Percentiles rank a stretch among this genome's conserved stretches.
These are phyloP conservation scores for Melanotaenia pygmaea DNA, from an alignment of 2,797 vertebrate species.

Conservation along the genomic window DNA sequence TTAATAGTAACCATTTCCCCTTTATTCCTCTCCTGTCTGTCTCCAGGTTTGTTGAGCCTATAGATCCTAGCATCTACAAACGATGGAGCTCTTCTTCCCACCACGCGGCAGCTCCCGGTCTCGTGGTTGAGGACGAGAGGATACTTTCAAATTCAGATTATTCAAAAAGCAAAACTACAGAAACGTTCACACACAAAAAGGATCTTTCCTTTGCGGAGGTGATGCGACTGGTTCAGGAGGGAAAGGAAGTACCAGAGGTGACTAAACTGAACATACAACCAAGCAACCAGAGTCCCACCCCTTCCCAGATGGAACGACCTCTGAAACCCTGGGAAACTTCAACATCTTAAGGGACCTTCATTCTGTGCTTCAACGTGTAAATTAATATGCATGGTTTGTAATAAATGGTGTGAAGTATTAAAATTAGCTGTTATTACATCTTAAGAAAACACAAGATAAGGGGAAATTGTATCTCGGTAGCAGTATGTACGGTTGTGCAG, in stretches of 20 bases:
- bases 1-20: neutral
- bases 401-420: slow-evolving; percentile 7
- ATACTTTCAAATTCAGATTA: slow-evolving; percentile 13
- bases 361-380: neutral
- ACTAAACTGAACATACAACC: slow-evolving; percentile 73
- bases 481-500: no score
- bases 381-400: neutral
- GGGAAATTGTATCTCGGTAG: no score
- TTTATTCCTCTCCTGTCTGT: neutral
- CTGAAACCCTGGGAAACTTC: slow-evolving; percentile 81
- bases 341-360: slow-evolving; percentile 21
- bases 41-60: slow-evolving; percentile 80
- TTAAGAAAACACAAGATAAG: no score
- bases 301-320: slow-evolving; percentile 74
- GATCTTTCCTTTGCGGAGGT: slow-evolving; percentile 81
- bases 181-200: slow-evolving; percentile 14
- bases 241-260: slow-evolving; percentile 79
- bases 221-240: slow-evolving; percentile 80
- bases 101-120: neutral
- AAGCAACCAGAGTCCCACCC: slow-evolving; percentile 75
- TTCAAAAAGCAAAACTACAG: slow-evolving; percentile 6
- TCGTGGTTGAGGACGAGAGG: neutral
- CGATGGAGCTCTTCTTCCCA: slow-evolving; percentile 46
- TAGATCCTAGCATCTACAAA: slow-evolving; percentile 67
- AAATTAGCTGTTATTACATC: no score